Base-by-base conservation (phyloP, 2,797 vertebrate species). In the Gymnoscopelus microlampas region DNA sequence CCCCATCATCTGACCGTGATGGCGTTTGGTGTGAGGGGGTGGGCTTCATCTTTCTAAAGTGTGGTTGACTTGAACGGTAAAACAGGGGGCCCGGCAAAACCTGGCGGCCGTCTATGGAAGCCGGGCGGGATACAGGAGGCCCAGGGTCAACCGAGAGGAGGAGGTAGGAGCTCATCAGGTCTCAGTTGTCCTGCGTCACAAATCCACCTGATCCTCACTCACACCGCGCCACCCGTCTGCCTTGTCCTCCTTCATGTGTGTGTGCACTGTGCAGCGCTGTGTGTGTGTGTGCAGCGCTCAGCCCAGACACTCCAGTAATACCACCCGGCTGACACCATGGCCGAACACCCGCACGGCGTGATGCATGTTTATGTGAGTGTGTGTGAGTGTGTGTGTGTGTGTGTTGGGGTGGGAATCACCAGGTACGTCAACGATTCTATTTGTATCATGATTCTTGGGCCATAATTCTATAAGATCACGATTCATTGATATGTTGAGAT, bases 61-160 rank as follows among this genome's bases (percentile, higher is more conserved):
- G 89, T 96, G 91, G 92, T 96, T 91, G 91, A 94, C 92, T 95
- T 96, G 91, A 97, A 96, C 89, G 94, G 94, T 91, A 90, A 44
- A 97, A 99, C 96, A 99, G 97, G 97, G 96, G 56, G 91, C 95
- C 82, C 95, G 96, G 87, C 96, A 97, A 94, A 97, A 93, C 93
- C 89, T 95, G 96, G 88, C 95, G 90, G 90, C 95, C 89, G 88
- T 93, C 93, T 97, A 92, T 94, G 96, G 95, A 93, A 94, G 93
- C 94, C 95, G 96, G 92, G 60, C 94, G 61, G 92, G 92, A 91
- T 95, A 94, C 95, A 94, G 95, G 92, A 96, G 95, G 89, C 91
- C 96, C 73, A 88, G 74, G 79, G 95, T 93, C 95, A 96, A 96
- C 96, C 96, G 94, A 90, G 97, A 99, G 90, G 97, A 99, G 95